Evolutionary conservation across 2,113 vertebrate genomes (phyloP).

Genomic region (Platysteira castanea): DNA sequence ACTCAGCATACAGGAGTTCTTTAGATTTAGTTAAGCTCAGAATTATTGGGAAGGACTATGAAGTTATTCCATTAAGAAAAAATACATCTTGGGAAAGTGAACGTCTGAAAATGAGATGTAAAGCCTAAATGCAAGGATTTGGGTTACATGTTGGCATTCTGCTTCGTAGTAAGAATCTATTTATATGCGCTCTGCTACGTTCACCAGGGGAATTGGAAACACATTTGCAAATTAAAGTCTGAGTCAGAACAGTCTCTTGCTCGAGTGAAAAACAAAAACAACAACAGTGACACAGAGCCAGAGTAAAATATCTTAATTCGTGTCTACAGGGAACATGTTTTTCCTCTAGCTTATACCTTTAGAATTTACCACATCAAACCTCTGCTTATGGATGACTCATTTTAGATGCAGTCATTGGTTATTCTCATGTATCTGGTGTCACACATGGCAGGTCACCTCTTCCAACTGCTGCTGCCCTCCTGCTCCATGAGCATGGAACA

Average conservation of each 20-base stretch:
- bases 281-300: neutral
- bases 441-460: neutral
- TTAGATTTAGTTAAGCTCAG: neutral
- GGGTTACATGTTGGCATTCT: neutral
- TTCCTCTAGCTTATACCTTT: neutral
- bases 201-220: constrained; percentile 27
- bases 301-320: constrained; percentile 11
- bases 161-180: neutral
- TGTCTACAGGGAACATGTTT: neutral
- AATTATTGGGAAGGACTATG: neutral
- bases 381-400: neutral
- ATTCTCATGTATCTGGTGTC: neutral
- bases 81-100: neutral
- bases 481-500: neutral
- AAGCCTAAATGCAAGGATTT: neutral
- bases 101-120: neutral
- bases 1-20: neutral
- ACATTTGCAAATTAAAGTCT: constrained; percentile 36
- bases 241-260: constrained; percentile 30
- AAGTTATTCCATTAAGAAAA: neutral
- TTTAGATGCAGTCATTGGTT: neutral
- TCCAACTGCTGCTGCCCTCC: neutral
- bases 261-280: constrained; percentile 8
- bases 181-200: neutral
- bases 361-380: neutral